Percentiles rank a stretch among this genome's conserved stretches.
Conservation (phyloP, 1,140 invertebrate species). For the Pogonognathellus flavescens region DNA sequence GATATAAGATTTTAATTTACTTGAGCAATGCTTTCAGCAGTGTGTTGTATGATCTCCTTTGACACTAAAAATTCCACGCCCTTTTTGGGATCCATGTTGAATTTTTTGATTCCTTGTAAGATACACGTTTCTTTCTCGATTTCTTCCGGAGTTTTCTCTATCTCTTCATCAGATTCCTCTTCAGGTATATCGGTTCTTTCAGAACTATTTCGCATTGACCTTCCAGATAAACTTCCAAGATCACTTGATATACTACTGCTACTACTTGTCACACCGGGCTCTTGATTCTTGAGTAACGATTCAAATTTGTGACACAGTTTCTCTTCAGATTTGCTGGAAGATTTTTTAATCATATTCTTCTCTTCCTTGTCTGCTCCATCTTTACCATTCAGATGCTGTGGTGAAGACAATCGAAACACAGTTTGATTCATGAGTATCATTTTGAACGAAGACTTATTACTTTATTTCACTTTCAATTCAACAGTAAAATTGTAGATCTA, state of each 20-base stretch:
- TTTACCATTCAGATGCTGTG: constrained; percentile 10
- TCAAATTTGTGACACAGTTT: neutral
- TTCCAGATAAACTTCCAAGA: constrained; percentile 10
- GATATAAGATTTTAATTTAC: constrained; percentile 49
- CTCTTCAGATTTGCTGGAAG: constrained; percentile 16
- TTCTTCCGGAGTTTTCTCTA: neutral
- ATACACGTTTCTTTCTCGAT: constrained; percentile 49
- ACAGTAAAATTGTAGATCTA: neutral
- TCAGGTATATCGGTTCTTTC: constrained; percentile 24
- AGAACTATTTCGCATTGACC: constrained; percentile 6
- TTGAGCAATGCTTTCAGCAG: constrained; percentile 93
- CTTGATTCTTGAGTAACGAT: neutral
- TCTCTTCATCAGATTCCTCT: constrained; percentile 4
- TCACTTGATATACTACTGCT: constrained; percentile 48
- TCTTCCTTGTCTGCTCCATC: constrained; percentile 6
- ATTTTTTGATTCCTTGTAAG: constrained; percentile 81
- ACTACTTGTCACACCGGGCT: constrained; percentile 53
- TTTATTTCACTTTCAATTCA: neutral
- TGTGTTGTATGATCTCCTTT: constrained; percentile 89
- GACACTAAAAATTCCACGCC: constrained; percentile 98
- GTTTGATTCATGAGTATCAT: neutral
- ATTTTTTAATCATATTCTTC: neutral
- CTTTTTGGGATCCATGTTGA: constrained; percentile 99
- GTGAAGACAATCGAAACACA: neutral
- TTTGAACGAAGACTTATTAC: neutral